A percentile compares a stretch with the other conserved stretches of the same genome.
These are phyloP conservation scores for Dasyornis broadbenti DNA, from an alignment of 2,113 vertebrate species.

Conservation along the genomic window DNA sequence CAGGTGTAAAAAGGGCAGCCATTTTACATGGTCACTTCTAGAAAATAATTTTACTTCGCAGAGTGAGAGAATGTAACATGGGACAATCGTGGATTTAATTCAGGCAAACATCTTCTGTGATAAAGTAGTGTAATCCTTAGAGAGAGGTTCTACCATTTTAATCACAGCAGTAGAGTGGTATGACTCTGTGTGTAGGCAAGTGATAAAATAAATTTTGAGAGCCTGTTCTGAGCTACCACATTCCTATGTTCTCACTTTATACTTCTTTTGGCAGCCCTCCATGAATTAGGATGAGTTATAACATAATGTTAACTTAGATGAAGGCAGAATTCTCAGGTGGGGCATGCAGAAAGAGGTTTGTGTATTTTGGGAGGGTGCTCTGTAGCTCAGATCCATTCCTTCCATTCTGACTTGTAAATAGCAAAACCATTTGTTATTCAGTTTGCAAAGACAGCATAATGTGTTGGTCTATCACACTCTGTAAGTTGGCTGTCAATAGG, in stretches of 20 bases:
- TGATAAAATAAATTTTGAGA: neutral
- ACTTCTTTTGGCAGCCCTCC: neutral
- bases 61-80: neutral
- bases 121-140: neutral
- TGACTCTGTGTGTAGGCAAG: neutral
- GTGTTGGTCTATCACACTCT: neutral
- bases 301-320: neutral
- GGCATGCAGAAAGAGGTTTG: neutral
- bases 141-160: neutral
- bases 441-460: slow-evolving; percentile 39
- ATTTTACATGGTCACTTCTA: neutral
- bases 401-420: neutral
- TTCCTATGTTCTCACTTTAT: neutral
- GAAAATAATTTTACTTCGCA: neutral
- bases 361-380: neutral
- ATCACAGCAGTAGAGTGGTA: neutral
- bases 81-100: neutral
- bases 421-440: slow-evolving; percentile 10
- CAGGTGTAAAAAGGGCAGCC: neutral
- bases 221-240: neutral
- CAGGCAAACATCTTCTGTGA: neutral
- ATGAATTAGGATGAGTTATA: neutral
- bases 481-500: neutral
- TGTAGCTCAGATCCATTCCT: neutral
- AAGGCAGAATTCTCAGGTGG: neutral